Conservation (phyloP, 2,888 invertebrate species). For the Oasisia sp. region DNA sequence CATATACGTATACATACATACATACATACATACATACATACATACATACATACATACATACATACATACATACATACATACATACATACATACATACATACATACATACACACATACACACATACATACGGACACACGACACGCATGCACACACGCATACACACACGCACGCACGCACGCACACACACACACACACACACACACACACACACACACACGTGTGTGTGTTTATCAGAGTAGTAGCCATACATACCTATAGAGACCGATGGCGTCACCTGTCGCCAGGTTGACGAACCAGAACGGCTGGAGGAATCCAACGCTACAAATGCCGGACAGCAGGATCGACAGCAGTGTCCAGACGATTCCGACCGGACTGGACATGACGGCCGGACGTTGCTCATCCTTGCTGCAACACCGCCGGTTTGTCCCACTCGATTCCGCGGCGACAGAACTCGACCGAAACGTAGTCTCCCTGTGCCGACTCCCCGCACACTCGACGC, state of each 20-base stretch:
- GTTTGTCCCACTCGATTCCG: not conserved
- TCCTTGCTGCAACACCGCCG: not conserved
- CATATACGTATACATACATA: too few relatives aligned
- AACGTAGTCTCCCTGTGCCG: not conserved
- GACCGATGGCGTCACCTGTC: conserved; percentile 51
- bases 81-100: too few relatives aligned
- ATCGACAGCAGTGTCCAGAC: conserved; percentile 65
- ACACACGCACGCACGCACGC: too few relatives aligned
- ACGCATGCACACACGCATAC: too few relatives aligned
- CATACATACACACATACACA: too few relatives aligned
- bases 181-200: too few relatives aligned
- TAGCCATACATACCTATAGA: conserved; percentile 49
- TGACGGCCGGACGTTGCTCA: conserved; percentile 28
- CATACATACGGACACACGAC: too few relatives aligned
- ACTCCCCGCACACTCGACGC: not conserved
- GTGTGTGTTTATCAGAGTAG: not conserved
- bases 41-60: too few relatives aligned
- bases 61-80: too few relatives aligned
- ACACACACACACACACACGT: too few relatives aligned
- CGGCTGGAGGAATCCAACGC: conserved; percentile 64
- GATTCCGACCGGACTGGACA: conserved; percentile 53
- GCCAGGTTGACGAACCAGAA: conserved; percentile 63
- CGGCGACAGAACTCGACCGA: not conserved
- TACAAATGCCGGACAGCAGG: conserved; percentile 61
- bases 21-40: too few relatives aligned